Conservation (phyloP, 2,888 invertebrate species). For the Hyppa rectilinea region DNA sequence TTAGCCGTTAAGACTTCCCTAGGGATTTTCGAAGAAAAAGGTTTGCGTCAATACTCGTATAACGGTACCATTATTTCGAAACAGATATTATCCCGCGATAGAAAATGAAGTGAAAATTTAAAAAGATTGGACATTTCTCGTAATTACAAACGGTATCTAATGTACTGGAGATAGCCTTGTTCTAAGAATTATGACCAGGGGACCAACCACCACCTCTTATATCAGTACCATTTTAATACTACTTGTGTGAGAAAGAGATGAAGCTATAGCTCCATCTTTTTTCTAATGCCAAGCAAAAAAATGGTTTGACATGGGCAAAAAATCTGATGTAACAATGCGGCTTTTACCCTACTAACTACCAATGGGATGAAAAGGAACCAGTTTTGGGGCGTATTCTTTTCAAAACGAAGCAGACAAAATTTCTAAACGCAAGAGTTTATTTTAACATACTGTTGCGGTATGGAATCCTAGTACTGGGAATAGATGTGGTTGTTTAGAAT, state of each 20-base stretch:
- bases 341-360: slow-evolving; percentile 16
- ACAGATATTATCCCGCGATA: slow-evolving; percentile 17
- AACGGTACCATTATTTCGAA: slow-evolving; percentile 58
- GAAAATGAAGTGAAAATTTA: slow-evolving; percentile 30
- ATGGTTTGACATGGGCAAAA: slow-evolving; percentile 1
- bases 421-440: slow-evolving; percentile 62
- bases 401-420: slow-evolving; percentile 5
- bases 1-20: slow-evolving; percentile 60
- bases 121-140: slow-evolving; percentile 2
- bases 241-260: too few relatives aligned
- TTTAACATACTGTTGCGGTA: slow-evolving; percentile 72
- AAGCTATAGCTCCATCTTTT: too few relatives aligned
- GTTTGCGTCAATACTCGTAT: slow-evolving; percentile 56
- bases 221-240: too few relatives aligned
- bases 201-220: too few relatives aligned
- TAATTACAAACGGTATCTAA: slow-evolving; percentile 3
- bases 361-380: slow-evolving; percentile 25
- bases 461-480: slow-evolving; percentile 79
- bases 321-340: not conserved
- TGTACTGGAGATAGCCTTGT: not conserved
- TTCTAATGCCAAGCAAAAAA: too few relatives aligned
- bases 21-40: slow-evolving; percentile 69
- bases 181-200: too few relatives aligned
- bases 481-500: slow-evolving; percentile 64
- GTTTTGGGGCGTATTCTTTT: slow-evolving; percentile 68